phyloP scores from a whole-genome alignment of 2,888 invertebrate species.

The Archips crataeganus region DNA sequence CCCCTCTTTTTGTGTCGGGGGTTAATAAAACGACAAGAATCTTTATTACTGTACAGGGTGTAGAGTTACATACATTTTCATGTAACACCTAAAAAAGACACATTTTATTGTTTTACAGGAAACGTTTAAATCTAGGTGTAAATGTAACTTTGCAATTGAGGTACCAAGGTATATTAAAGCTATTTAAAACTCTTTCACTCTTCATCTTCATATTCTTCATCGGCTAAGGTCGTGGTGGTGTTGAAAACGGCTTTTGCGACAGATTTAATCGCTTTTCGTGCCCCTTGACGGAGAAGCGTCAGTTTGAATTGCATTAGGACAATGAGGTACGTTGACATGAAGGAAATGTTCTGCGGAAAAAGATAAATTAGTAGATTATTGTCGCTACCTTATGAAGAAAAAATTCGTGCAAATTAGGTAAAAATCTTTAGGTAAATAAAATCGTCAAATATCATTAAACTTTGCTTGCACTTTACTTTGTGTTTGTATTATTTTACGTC shows the following conservation, averaged over 20 bases:
- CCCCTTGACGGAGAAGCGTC: conserved; percentile 85
- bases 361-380: not conserved
- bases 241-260: conserved; percentile 67
- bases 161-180: too few relatives aligned
- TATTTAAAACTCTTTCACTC: conserved; percentile 47
- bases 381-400: not conserved
- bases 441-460: too few relatives aligned
- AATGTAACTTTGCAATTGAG: too few relatives aligned
- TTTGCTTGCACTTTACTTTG: too few relatives aligned
- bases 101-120: too few relatives aligned
- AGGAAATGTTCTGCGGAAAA: conserved; percentile 87
- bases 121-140: too few relatives aligned
- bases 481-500: too few relatives aligned
- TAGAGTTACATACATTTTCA: too few relatives aligned
- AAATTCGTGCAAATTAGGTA: not conserved
- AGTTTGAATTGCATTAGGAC: conserved; percentile 91
- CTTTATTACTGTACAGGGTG: too few relatives aligned
- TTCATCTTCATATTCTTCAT: conserved; percentile 59
- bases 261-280: conserved; percentile 65
- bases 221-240: conserved; percentile 59
- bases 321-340: conserved; percentile 90
- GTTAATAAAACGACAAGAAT: too few relatives aligned
- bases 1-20: too few relatives aligned
- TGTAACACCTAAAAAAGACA: too few relatives aligned
- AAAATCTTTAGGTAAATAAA: not conserved